These are phyloP conservation scores for Capitulum mitella DNA, from an alignment of 2,888 invertebrate species.

Conservation along the genomic window DNA sequence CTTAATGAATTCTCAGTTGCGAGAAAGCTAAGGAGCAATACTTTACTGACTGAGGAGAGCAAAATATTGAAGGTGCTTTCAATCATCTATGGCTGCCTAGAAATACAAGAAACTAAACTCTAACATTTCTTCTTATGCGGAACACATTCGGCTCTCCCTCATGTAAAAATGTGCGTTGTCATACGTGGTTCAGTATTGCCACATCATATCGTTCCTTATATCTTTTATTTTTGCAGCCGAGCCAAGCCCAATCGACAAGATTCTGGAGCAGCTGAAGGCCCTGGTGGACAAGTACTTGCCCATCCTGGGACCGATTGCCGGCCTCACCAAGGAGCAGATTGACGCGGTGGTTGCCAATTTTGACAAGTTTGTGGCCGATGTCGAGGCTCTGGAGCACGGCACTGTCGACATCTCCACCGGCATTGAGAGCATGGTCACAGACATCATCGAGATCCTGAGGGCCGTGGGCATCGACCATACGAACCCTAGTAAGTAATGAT, in stretches of 20 bases:
- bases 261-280: background rate
- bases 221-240: too few relatives aligned
- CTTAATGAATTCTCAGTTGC: too few relatives aligned
- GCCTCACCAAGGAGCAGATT: background rate
- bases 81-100: too few relatives aligned
- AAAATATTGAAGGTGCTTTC: too few relatives aligned
- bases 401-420: background rate
- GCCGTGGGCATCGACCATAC: background rate
- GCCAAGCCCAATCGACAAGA: background rate
- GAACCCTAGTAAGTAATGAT: background rate
- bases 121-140: too few relatives aligned
- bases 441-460: constrained; percentile 7
- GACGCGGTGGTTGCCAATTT: background rate
- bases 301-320: background rate
- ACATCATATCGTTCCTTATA: too few relatives aligned
- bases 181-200: too few relatives aligned
- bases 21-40: too few relatives aligned
- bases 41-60: too few relatives aligned
- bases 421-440: background rate
- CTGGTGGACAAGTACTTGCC: background rate
- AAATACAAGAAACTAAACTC: too few relatives aligned
- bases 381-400: constrained; percentile 1
- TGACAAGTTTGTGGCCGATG: constrained; percentile 9
- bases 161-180: too few relatives aligned
- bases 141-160: too few relatives aligned